Evolutionary conservation across 2,888 invertebrate species (phyloP).

Genomic region (Erynnis tages): DNA sequence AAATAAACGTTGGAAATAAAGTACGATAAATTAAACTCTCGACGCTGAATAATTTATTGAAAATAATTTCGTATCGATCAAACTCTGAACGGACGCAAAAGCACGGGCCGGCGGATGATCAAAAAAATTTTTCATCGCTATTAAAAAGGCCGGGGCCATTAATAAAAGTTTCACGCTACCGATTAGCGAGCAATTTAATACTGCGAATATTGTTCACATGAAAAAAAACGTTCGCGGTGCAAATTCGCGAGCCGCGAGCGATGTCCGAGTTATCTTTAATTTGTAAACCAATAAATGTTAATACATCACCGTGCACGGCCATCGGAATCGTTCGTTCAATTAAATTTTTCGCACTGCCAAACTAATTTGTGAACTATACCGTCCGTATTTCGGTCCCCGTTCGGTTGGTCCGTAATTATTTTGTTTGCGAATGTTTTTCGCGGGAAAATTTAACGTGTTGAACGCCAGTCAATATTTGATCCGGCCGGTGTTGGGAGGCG

Average conservation of each 20-base stretch:
- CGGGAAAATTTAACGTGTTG: conserved; percentile 68
- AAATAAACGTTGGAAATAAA: conserved; percentile 46
- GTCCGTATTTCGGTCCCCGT: conserved; percentile 54
- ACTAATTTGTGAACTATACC: conserved; percentile 75
- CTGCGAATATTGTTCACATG: conserved; percentile 47
- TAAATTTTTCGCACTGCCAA: conserved; percentile 67
- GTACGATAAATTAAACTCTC: conserved; percentile 49
- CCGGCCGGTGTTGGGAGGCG: conserved; percentile 40
- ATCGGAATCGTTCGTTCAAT: conserved; percentile 59
- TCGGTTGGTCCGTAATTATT: conserved; percentile 61
- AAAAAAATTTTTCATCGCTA: conserved; percentile 38
- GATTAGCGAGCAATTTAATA: conserved; percentile 50
- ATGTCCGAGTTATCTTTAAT: conserved; percentile 69
- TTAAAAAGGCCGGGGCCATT: conserved; percentile 43
- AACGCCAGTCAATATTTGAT: conserved; percentile 75
- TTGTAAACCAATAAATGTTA: conserved; percentile 80
- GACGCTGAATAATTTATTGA: conserved; percentile 48
- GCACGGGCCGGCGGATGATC: conserved; percentile 32
- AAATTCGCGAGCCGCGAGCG: conserved; percentile 43
- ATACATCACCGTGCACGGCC: conserved; percentile 60
- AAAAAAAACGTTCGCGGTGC: conserved; percentile 51
- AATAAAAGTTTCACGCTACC: conserved; percentile 49
- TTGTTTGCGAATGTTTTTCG: conserved; percentile 74
- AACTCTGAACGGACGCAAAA: conserved; percentile 38
- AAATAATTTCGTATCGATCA: conserved; percentile 47